A percentile compares a stretch with the other conserved stretches of the same genome.
These are phyloP conservation scores for Carassius carassius DNA, from an alignment of 2,113 vertebrate genomes.

Conservation along the genomic window DNA sequence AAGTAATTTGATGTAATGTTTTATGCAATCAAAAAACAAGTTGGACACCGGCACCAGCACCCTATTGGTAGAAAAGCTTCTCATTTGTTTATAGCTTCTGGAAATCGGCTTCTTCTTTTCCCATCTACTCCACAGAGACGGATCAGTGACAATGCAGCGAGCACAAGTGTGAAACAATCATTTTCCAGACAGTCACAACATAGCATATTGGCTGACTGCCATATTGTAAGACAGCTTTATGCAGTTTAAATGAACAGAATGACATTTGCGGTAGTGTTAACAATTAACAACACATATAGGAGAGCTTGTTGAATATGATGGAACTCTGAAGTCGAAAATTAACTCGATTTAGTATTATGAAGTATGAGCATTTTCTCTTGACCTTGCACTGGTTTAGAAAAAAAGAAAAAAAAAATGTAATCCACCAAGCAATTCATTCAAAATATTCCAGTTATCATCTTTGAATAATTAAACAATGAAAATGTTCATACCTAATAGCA, in stretches of 20 bases:
- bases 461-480: neutral
- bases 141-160: neutral
- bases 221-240: conserved; percentile 13
- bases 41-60: neutral
- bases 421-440: no score
- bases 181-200: neutral
- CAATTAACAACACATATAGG: neutral
- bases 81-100: neutral
- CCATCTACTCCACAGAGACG: neutral
- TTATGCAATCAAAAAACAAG: neutral
- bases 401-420: neutral
- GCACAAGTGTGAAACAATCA: neutral
- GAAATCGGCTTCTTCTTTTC: neutral
- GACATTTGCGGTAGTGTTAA: neutral
- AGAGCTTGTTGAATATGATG: conserved; percentile 11
- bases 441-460: no score
- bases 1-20: neutral
- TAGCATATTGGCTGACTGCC: neutral
- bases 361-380: neutral
- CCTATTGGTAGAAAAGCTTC: neutral
- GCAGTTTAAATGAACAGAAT: conserved; percentile 5
- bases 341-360: neutral
- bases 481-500: neutral
- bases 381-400: neutral
- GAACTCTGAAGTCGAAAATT: neutral